These are phyloP conservation scores for Eolophus roseicapilla DNA, from an alignment of 2,113 vertebrate genomes.

Conservation along the genomic window DNA sequence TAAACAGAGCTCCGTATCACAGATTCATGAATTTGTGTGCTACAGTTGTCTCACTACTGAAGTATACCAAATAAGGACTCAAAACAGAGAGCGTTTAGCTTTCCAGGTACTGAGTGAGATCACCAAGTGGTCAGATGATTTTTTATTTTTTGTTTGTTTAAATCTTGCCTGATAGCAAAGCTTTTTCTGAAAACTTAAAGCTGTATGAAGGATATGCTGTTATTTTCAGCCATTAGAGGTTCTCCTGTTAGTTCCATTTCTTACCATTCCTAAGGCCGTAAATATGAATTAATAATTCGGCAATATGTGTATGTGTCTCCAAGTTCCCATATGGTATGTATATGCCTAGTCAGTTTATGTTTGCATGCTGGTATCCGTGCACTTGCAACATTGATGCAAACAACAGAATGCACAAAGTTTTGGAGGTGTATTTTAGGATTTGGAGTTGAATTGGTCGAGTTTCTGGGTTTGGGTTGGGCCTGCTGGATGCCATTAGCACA, in stretches of 20 bases:
- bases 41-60: neutral
- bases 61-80: constrained; percentile 67
- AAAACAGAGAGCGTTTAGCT: constrained; percentile 42
- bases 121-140: neutral
- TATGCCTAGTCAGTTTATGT: neutral
- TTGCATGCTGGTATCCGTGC: neutral
- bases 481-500: neutral
- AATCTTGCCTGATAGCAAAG: neutral
- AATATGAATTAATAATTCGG: neutral
- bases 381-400: neutral
- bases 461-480: neutral
- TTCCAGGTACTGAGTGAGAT: constrained; percentile 49
- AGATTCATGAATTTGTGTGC: neutral
- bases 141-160: neutral
- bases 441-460: neutral
- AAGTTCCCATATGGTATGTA: neutral
- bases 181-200: neutral
- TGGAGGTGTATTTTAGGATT: neutral
- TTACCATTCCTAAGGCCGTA: neutral
- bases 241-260: neutral
- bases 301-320: neutral
- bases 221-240: neutral
- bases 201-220: neutral
- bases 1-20: constrained; percentile 52
- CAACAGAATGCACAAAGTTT: neutral